Conservation (phyloP, 2,888 invertebrate genomes). For the Ecliptopera silaceata region DNA sequence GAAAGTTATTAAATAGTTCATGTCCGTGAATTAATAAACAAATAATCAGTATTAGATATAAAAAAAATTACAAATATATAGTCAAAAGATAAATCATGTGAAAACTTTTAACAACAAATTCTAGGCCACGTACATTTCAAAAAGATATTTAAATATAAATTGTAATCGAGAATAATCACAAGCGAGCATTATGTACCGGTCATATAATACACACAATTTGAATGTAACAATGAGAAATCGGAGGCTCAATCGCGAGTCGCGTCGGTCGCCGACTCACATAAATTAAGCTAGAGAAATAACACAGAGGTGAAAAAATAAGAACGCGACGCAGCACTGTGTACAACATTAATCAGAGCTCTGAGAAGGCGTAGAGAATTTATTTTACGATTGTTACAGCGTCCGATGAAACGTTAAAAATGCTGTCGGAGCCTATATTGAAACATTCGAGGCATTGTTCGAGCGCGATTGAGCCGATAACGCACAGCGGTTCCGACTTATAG, state of each 20-base stretch:
- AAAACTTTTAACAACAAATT: no score
- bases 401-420: slow-evolving; percentile 83
- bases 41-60: no score
- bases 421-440: slow-evolving; percentile 79
- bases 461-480: slow-evolving; percentile 77
- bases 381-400: slow-evolving; percentile 80
- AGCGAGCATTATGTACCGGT: slow-evolving; percentile 13
- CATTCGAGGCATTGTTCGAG: slow-evolving; percentile 79
- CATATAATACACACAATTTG: slow-evolving; percentile 28
- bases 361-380: slow-evolving; percentile 82
- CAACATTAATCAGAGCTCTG: slow-evolving; percentile 80
- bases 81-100: no score
- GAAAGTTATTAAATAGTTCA: no score
- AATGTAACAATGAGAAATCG: slow-evolving; percentile 43
- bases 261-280: slow-evolving; percentile 62
- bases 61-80: no score
- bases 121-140: neutral
- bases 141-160: neutral
- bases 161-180: slow-evolving; percentile 7
- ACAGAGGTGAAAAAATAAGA: slow-evolving; percentile 71
- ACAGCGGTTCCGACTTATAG: slow-evolving; percentile 67
- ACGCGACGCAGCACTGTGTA: slow-evolving; percentile 73
- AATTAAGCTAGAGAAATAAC: slow-evolving; percentile 75
- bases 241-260: slow-evolving; percentile 45
- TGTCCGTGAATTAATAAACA: no score